Evolutionary conservation across 1,140 invertebrate genomes (phyloP), one percentile per base, ranked within the genome.

Genomic region (Tetramorium simillimum): DNA sequence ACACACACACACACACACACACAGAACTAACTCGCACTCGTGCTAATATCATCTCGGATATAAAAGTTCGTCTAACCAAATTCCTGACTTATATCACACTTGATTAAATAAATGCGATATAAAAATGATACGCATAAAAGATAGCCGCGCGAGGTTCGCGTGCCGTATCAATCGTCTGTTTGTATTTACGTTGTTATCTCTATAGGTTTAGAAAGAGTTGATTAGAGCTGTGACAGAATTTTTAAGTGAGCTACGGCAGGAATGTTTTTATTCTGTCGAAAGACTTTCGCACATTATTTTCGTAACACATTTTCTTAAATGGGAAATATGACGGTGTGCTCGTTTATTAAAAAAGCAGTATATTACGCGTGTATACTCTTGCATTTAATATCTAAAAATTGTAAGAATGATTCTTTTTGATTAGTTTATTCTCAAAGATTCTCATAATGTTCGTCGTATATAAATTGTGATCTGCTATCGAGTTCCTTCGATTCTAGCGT

Each of bases 91-190:
- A 63, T 63, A 63, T 63, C 33, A 65, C 18, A 65, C 18, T 43
- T 67, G 37, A 67, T 67, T 43, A 67, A 67, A 67, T 40, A 67
- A 67, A 67, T 67, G 14, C 10, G 63, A 43, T 67, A 67, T 43
- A 43, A 40, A 67, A 67, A 16, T 60, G 5, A 60, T 1, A 24
- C 58, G 33, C n/a, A 37, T 14, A 67, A 4, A 43, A 37, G 63
- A 40, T 43, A n/a, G 9, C n/a, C 12, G 60, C 4, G 33, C 4
- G 33, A 33, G 33, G 33, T 4, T 33, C 3, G 3, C 33, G 33
- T 33, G 33, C n/a, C n/a, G 4, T 67, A 67, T 43, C 37, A 67
- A 43, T 67, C 18, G 62, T 65, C 18, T 37, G 33, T 40, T 63
- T 37, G 16, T 37, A 40, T 40, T 67, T 43, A 67, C 21, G 7